A percentile compares a stretch with the other conserved stretches of the same genome.
Conservation (phyloP, 2,113 vertebrate genomes). For the Bostrychus sinensis region DNA sequence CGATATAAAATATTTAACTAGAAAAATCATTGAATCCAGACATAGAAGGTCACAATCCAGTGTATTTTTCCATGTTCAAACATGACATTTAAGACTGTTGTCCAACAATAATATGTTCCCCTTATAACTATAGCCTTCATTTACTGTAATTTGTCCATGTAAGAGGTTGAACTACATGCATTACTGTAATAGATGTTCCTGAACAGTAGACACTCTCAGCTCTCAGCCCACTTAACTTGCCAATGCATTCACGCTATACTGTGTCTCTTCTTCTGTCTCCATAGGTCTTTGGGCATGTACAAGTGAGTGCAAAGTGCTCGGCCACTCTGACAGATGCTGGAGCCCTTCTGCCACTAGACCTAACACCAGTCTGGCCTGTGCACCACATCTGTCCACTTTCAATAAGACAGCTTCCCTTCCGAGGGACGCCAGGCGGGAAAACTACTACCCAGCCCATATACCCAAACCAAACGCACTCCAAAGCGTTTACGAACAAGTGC, state of each 20-base stretch:
- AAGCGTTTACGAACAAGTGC: conserved; percentile 92
- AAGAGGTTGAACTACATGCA: neutral
- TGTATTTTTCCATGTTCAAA: neutral
- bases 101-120: neutral
- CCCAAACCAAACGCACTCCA: conserved; percentile 90
- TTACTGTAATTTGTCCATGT: neutral
- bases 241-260: conserved; percentile 15
- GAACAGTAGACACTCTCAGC: neutral
- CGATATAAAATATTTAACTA: too few relatives aligned
- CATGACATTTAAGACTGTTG: neutral
- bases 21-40: too few relatives aligned
- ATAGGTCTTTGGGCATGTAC: conserved; percentile 96
- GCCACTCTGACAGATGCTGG: conserved; percentile 97
- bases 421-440: conserved; percentile 87
- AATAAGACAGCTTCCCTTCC: conserved; percentile 92
- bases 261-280: conserved; percentile 30
- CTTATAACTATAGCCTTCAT: neutral
- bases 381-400: conserved; percentile 85
- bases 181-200: neutral
- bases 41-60: neutral
- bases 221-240: conserved; percentile 8
- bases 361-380: conserved; percentile 79
- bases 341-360: conserved; percentile 88
- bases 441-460: conserved; percentile 88
- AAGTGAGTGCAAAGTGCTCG: conserved; percentile 93